A percentile compares a stretch with the other conserved stretches of the same genome.
Evolutionary conservation across 2,113 vertebrate species (phyloP).

Genomic region (Tinamus guttatus): DNA sequence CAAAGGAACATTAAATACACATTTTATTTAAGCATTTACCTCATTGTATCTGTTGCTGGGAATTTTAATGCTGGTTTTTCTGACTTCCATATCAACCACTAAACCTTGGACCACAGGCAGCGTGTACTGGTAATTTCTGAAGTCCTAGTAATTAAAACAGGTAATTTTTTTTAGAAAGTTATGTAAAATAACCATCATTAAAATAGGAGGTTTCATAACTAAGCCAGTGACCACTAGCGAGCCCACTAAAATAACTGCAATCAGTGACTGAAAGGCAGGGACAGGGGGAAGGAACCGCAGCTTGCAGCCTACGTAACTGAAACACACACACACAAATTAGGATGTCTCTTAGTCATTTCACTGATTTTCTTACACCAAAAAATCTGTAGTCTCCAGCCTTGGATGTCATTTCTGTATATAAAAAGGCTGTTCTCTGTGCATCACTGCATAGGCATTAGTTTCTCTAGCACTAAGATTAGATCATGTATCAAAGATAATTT

Average conservation of each 20-base stretch:
- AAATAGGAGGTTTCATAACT: not conserved
- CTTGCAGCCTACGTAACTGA: not conserved
- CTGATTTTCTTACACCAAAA: not conserved
- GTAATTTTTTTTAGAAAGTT: conserved; percentile 8
- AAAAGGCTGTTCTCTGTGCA: not conserved
- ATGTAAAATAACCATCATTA: not conserved
- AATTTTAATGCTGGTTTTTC: conserved; percentile 97
- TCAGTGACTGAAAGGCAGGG: not conserved
- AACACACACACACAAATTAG: not conserved
- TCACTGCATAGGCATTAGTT: not conserved
- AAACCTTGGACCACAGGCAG: conserved; percentile 93
- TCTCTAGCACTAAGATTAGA: not conserved
- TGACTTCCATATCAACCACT: conserved; percentile 98
- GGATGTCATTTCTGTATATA: not conserved
- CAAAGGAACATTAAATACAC: not conserved
- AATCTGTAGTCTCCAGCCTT: conserved; percentile 1
- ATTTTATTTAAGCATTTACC: conserved; percentile 76
- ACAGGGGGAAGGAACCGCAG: not conserved
- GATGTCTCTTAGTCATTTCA: not conserved
- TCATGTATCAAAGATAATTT: conserved; percentile 11
- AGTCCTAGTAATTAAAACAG: conserved; percentile 84
- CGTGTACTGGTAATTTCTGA: conserved; percentile 98
- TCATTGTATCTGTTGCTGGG: conserved; percentile 98
- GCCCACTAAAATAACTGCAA: not conserved
- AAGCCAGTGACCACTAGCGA: not conserved